phyloP scores from a whole-genome alignment of 2,113 vertebrate species.

The Brienomyrus brachyistius region DNA sequence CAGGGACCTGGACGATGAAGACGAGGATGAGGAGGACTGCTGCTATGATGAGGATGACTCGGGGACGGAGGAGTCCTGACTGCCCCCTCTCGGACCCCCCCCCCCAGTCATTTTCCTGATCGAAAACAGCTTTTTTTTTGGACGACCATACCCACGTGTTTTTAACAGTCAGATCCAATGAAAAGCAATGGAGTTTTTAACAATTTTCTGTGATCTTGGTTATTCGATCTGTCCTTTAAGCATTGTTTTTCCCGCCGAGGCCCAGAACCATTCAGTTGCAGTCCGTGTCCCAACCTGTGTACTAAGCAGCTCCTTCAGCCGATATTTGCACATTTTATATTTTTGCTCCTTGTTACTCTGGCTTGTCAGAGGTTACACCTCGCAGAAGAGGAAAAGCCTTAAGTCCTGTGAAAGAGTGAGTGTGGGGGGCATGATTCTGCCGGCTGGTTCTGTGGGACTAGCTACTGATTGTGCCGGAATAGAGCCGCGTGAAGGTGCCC shows the following conservation, averaged over 20 bases:
- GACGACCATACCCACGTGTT: slow-evolving; percentile 33
- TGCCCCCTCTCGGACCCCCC: not conserved
- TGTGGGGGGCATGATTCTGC: not conserved
- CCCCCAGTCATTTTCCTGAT: not conserved
- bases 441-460: not conserved
- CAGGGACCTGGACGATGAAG: slow-evolving; percentile 74
- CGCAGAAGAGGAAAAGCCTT: not conserved
- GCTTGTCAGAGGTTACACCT: slow-evolving; percentile 20
- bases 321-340: not conserved
- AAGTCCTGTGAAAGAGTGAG: not conserved
- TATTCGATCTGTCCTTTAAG: not conserved
- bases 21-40: slow-evolving; percentile 61
- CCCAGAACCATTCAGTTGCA: not conserved
- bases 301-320: not conserved
- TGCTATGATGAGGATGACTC: slow-evolving; percentile 84
- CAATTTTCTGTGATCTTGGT: not conserved
- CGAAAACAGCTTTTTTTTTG: slow-evolving; percentile 15
- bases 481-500: not conserved
- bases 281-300: not conserved
- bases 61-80: slow-evolving; percentile 85
- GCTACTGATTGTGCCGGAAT: not conserved
- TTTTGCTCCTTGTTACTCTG: slow-evolving; percentile 6
- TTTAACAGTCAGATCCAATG: slow-evolving; percentile 37
- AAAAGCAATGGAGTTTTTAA: slow-evolving; percentile 31
- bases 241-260: not conserved